phyloP scores from a whole-genome alignment of 2,888 invertebrate genomes.

The Hofmannophila pseudospretella region DNA sequence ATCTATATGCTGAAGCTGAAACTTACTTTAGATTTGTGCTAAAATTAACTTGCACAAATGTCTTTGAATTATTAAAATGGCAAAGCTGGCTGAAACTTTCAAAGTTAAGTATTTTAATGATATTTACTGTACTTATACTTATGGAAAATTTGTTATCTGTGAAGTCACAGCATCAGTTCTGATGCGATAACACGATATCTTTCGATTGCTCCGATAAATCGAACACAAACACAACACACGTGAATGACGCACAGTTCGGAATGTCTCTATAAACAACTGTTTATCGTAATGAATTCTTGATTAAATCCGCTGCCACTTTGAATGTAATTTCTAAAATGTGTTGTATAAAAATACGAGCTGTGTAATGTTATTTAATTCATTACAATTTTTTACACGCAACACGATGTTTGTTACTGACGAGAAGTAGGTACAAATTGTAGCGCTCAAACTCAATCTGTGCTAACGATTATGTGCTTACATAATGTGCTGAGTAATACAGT shows the following conservation, averaged over 20 bases:
- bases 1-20: neutral
- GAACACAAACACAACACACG: neutral
- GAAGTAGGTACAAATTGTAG: too few relatives aligned
- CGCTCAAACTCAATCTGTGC: neutral
- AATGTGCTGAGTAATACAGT: too few relatives aligned
- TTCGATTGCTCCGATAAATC: slow-evolving; percentile 6
- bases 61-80: too few relatives aligned
- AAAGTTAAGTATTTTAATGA: too few relatives aligned
- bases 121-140: too few relatives aligned
- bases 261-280: neutral
- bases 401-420: neutral
- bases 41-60: too few relatives aligned
- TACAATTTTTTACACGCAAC: neutral
- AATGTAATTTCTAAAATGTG: neutral
- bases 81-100: too few relatives aligned
- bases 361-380: neutral
- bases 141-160: slow-evolving; percentile 3
- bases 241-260: neutral
- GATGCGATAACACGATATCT: slow-evolving; percentile 9
- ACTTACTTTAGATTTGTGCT: too few relatives aligned
- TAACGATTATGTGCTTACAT: too few relatives aligned
- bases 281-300: neutral
- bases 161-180: slow-evolving; percentile 10
- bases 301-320: neutral
- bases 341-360: neutral